Conservation (phyloP, 2,797 vertebrate species). For the Dicrostonyx torquatus region DNA sequence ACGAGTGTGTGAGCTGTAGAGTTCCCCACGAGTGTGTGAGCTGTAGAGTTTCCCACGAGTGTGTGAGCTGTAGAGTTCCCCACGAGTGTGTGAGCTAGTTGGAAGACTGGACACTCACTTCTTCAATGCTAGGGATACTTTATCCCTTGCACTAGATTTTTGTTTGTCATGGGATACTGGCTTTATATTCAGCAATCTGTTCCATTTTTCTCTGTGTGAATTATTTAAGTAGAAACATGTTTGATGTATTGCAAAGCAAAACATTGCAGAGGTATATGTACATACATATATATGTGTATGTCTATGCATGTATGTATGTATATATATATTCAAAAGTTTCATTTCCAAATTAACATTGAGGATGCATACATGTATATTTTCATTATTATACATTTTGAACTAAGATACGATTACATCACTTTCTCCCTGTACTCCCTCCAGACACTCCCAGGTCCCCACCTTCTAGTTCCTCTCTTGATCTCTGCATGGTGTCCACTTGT, state of each 20-base stretch:
- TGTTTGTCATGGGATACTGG: background rate
- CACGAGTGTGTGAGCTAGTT: background rate
- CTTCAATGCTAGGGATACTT: background rate
- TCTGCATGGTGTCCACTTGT: background rate
- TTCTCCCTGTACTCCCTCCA: background rate
- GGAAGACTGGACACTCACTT: background rate
- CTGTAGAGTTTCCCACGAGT: background rate
- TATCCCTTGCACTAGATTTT: background rate
- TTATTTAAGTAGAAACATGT: background rate
- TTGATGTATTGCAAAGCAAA: background rate
- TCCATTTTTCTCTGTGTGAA: background rate
- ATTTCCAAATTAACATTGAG: slow-evolving; percentile 20
- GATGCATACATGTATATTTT: background rate
- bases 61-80: background rate
- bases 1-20: background rate
- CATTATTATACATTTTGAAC: background rate
- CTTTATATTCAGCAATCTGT: background rate
- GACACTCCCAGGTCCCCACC: too few species aligned
- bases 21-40: background rate
- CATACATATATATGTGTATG: background rate
- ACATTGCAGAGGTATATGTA: background rate
- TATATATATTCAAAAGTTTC: background rate
- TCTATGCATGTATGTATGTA: background rate
- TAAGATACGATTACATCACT: background rate
- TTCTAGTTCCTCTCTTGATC: background rate